Conservation (phyloP, 1,140 invertebrate species). For the Magallana angulata region DNA sequence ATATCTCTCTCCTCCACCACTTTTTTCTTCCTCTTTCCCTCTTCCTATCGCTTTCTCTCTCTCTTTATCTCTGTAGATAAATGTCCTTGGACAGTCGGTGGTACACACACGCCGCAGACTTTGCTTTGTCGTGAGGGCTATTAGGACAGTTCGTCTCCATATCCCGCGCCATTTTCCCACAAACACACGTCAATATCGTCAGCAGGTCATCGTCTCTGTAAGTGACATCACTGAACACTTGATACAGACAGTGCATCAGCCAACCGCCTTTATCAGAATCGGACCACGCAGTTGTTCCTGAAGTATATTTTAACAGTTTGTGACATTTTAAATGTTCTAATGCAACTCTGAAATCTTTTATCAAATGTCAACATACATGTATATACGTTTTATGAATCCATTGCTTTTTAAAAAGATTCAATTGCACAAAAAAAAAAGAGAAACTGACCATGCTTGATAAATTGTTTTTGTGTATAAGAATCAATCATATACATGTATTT, state of each 20-base stretch:
- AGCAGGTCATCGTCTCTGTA: constrained; percentile 36
- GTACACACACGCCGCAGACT: constrained; percentile 46
- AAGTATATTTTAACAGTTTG: background rate
- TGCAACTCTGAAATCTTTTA: too few species aligned
- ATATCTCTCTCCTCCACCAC: background rate
- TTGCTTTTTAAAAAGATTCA: too few species aligned
- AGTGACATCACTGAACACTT: constrained; percentile 43
- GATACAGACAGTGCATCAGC: constrained; percentile 48
- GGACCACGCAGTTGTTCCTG: constrained; percentile 52
- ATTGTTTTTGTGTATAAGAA: too few species aligned
- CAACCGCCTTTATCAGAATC: constrained; percentile 52
- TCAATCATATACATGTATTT: too few species aligned
- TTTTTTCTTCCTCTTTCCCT: background rate
- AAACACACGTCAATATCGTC: constrained; percentile 41
- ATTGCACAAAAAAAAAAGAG: too few species aligned
- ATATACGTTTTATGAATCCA: too few species aligned
- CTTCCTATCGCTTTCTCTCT: background rate
- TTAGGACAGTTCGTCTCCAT: constrained; percentile 33
- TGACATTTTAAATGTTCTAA: too few species aligned
- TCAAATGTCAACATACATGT: too few species aligned
- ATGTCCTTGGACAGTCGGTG: constrained; percentile 50
- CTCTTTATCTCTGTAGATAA: constrained; percentile 26
- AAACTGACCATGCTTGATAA: too few species aligned
- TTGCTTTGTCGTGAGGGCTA: constrained; percentile 16
- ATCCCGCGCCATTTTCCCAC: constrained; percentile 44